Percentiles rank a stretch among this genome's conserved stretches.
These are phyloP conservation scores for Climacteris rufus DNA, from an alignment of 2,113 vertebrate genomes.

Conservation along the genomic window DNA sequence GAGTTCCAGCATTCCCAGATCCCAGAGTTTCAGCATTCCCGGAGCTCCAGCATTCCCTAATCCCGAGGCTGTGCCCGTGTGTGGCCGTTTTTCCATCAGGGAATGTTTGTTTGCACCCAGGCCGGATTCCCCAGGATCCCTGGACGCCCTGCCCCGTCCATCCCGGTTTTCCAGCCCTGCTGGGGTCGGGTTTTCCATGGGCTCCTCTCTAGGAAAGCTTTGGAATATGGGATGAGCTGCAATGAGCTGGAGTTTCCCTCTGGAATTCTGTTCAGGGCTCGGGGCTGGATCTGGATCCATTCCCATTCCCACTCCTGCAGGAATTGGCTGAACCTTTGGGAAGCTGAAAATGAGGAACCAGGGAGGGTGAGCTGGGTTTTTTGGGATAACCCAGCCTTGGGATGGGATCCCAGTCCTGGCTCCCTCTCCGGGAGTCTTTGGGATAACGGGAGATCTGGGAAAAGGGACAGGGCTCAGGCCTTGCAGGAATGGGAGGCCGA, in stretches of 20 bases:
- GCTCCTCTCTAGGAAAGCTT: conserved; percentile 11
- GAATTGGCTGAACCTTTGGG: not conserved
- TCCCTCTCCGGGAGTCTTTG: no score
- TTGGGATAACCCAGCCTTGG: no score
- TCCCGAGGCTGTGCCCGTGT: no score
- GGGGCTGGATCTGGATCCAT: not conserved
- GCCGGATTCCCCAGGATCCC: not conserved
- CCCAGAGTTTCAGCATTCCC: no score
- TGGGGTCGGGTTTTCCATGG: conserved; percentile 8
- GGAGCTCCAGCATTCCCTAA: no score
- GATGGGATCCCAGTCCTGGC: no score
- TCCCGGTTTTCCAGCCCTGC: not conserved
- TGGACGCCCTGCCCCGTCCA: not conserved
- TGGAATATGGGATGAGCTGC: conserved; percentile 25
- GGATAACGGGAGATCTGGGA: no score
- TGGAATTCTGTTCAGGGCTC: no score
- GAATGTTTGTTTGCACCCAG: not conserved
- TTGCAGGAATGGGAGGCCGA: no score
- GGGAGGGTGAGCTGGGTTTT: rapidly evolving
- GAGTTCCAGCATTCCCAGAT: no score
- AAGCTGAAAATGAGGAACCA: not conserved
- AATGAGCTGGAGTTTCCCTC: conserved; percentile 18
- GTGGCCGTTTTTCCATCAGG: not conserved
- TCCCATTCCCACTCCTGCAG: not conserved
- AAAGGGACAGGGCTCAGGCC: no score